These are phyloP conservation scores for Apodemus speciosus DNA, from an alignment of 2,113 vertebrate genomes.

Conservation along the genomic window DNA sequence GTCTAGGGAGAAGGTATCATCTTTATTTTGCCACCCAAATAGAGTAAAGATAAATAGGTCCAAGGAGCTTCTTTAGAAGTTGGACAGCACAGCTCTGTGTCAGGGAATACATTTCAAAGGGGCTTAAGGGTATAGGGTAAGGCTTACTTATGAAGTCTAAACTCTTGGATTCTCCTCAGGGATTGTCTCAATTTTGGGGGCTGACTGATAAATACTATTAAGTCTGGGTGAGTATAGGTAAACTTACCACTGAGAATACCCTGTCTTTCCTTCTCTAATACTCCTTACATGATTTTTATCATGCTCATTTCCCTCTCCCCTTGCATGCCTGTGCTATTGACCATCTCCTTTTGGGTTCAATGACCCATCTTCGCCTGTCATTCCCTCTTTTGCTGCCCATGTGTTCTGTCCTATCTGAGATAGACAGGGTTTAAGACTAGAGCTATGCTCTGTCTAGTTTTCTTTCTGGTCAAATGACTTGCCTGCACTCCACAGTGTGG, in stretches of 20 bases:
- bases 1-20: neutral
- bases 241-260: neutral
- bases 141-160: neutral
- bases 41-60: neutral
- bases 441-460: neutral
- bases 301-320: neutral
- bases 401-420: neutral
- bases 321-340: neutral
- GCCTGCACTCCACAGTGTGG: neutral
- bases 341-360: neutral
- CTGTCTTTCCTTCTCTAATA: neutral
- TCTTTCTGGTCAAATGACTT: neutral
- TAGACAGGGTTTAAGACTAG: neutral
- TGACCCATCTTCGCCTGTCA: neutral
- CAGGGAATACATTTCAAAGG: neutral
- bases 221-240: neutral
- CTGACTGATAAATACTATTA: neutral
- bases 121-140: neutral
- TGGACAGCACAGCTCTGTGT: neutral
- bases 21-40: conserved; percentile 41
- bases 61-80: neutral
- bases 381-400: neutral
- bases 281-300: neutral
- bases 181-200: neutral
- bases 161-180: neutral